A percentile compares a stretch with the other conserved stretches of the same genome.
phyloP scores from a whole-genome alignment of 2,797 vertebrate species.

The Syngnathus acus region DNA sequence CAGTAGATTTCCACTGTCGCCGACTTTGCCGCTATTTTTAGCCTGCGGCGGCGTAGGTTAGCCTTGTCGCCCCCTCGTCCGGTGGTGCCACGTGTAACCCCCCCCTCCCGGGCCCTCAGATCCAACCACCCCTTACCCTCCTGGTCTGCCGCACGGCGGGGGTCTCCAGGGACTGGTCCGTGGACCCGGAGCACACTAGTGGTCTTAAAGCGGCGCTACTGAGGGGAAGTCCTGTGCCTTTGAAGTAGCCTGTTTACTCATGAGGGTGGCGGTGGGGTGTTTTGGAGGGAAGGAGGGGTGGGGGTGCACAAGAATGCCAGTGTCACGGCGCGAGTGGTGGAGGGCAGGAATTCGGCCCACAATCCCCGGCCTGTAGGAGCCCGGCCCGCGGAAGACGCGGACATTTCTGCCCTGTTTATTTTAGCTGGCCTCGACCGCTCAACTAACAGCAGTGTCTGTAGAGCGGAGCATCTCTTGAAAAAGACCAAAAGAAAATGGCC shows the following conservation, averaged over 20 bases:
- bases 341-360: conserved; percentile 66
- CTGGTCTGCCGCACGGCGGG: conserved; percentile 35
- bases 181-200: conserved; percentile 41
- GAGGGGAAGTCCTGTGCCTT: conserved; percentile 70
- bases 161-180: conserved; percentile 44
- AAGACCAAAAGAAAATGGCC: conserved; percentile 28
- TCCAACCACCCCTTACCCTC: conserved; percentile 14
- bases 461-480: conserved; percentile 44
- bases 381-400: conserved; percentile 51
- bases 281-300: conserved; percentile 16
- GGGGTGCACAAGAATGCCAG: conserved; percentile 65
- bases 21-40: conserved; percentile 63
- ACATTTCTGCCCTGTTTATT: conserved; percentile 61
- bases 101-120: conserved; percentile 11
- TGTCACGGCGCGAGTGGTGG: conserved; percentile 56
- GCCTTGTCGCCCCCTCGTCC: conserved; percentile 40
- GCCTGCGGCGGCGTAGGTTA: conserved; percentile 38
- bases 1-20: conserved; percentile 63
- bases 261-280: conserved; percentile 14
- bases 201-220: conserved; percentile 52
- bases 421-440: conserved; percentile 48
- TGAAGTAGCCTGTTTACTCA: conserved; percentile 75
- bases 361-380: conserved; percentile 67
- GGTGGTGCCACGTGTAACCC: conserved; percentile 57
- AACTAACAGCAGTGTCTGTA: conserved; percentile 51